Evolutionary conservation across 2,797 vertebrate genomes (phyloP).

Genomic region (Halcyon chelicuti): DNA sequence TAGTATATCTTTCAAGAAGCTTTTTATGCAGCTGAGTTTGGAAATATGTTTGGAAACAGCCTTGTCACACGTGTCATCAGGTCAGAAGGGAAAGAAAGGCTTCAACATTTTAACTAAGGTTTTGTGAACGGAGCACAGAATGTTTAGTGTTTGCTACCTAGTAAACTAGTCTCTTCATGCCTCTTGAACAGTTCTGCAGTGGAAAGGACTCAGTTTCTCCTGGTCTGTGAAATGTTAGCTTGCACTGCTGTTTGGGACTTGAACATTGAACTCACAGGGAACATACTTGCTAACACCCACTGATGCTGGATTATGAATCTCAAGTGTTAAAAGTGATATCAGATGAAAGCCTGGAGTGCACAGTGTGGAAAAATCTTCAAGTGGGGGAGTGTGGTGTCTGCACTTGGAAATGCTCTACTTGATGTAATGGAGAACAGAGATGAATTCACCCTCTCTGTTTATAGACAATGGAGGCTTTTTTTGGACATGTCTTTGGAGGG

Average conservation of each 20-base stretch:
- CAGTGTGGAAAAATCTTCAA: neutral
- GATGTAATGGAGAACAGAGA: neutral
- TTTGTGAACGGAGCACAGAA: neutral
- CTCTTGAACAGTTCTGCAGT: neutral
- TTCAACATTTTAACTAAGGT: neutral
- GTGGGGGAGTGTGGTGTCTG: neutral
- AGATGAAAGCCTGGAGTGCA: neutral
- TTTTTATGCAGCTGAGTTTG: neutral
- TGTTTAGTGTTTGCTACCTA: neutral
- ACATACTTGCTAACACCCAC: neutral
- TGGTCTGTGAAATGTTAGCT: neutral
- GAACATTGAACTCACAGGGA: neutral
- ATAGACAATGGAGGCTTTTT: neutral
- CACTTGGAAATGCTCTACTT: neutral
- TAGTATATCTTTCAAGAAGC: neutral
- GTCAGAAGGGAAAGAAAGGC: neutral
- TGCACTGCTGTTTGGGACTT: neutral
- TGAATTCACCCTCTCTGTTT: neutral
- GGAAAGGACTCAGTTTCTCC: neutral
- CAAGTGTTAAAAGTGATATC: neutral
- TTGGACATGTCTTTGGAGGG: neutral
- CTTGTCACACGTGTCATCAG: neutral
- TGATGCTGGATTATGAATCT: neutral
- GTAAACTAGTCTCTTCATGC: neutral
- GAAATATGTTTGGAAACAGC: constrained; percentile 26